phyloP scores from a whole-genome alignment of 2,113 vertebrate species.

The Plotosus lineatus region DNA sequence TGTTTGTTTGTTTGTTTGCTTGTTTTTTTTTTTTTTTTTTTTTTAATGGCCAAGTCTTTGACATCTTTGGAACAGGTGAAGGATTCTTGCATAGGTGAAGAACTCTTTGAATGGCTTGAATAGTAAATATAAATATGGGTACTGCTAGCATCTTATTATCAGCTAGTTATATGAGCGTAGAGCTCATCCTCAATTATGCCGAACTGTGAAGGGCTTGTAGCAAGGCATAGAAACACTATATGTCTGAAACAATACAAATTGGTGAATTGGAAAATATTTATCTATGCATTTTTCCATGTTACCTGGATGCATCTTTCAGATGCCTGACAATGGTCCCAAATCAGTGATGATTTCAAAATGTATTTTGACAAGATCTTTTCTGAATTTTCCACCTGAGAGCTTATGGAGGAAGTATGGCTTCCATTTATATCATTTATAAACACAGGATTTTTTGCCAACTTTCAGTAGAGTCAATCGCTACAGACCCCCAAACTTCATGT shows the following conservation, averaged over 20 bases:
- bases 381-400: slow-evolving; percentile 11
- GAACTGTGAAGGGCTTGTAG: neutral
- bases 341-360: slow-evolving; percentile 1
- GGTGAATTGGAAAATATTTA: neutral
- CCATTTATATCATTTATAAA: neutral
- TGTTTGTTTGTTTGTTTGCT: too few relatives aligned
- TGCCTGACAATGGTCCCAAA: neutral
- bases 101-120: neutral
- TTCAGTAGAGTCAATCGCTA: too few relatives aligned
- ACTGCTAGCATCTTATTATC: slow-evolving; percentile 14
- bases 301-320: neutral
- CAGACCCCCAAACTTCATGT: too few relatives aligned
- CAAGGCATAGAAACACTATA: neutral
- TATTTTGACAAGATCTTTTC: neutral
- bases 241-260: neutral
- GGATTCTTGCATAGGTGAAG: too few relatives aligned
- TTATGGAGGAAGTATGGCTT: neutral
- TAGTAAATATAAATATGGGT: neutral
- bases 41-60: slow-evolving; percentile 23
- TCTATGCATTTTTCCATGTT: neutral
- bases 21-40: too few relatives aligned
- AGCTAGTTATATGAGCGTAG: neutral
- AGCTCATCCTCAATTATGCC: neutral
- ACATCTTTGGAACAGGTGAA: too few relatives aligned
- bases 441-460: neutral